Evolutionary conservation across 2,888 invertebrate genomes (phyloP).

Genomic region (Chrysolina haemoptera): DNA sequence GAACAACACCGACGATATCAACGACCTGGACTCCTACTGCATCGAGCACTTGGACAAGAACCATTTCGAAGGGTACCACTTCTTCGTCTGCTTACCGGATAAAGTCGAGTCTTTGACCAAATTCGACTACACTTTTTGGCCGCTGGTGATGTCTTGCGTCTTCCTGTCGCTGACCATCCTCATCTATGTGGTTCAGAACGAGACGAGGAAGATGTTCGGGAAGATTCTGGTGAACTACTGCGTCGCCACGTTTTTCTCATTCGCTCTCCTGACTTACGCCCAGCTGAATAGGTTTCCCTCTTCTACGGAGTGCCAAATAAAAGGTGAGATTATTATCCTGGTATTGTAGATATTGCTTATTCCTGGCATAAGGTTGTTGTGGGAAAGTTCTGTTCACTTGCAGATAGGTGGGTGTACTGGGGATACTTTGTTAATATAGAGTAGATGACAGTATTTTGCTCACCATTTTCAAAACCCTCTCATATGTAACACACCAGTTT

Average conservation of each 20-base stretch:
- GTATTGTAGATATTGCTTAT: too few relatives aligned
- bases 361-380: too few relatives aligned
- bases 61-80: slow-evolving; percentile 40
- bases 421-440: too few relatives aligned
- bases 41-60: slow-evolving; percentile 51
- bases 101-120: slow-evolving; percentile 37
- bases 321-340: slow-evolving; percentile 35
- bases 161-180: slow-evolving; percentile 53
- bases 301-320: slow-evolving; percentile 36
- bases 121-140: slow-evolving; percentile 53
- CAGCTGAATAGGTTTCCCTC: slow-evolving; percentile 30
- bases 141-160: slow-evolving; percentile 55
- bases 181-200: slow-evolving; percentile 55
- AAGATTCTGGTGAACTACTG: slow-evolving; percentile 60
- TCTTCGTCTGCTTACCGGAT: slow-evolving; percentile 46
- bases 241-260: slow-evolving; percentile 49
- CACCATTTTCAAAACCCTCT: too few relatives aligned
- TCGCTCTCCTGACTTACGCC: slow-evolving; percentile 47
- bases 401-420: too few relatives aligned
- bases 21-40: slow-evolving; percentile 49
- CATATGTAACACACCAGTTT: too few relatives aligned
- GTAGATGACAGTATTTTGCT: too few relatives aligned
- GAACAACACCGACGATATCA: slow-evolving; percentile 32
- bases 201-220: slow-evolving; percentile 59
- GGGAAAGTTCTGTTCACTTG: too few relatives aligned